A percentile compares a stretch with the other conserved stretches of the same genome.
Conservation (phyloP, 2,797 vertebrate species). For the Anolis apletophallus region DNA sequence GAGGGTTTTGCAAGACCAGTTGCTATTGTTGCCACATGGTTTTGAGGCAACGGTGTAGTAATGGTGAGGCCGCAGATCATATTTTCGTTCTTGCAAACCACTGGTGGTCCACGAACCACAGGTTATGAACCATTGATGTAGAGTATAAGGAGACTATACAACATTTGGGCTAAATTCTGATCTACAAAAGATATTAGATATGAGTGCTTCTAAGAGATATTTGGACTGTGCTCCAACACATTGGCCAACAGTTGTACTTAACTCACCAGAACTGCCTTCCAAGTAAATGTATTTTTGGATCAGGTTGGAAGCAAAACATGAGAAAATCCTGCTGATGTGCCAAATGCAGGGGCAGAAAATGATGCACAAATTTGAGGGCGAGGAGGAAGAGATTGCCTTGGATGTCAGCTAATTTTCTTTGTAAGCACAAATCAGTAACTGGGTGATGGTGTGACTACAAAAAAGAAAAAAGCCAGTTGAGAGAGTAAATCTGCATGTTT, state of each 20-base stretch:
- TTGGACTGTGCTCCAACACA: not conserved
- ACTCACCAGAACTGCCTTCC: not conserved
- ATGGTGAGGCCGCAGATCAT: too few relatives aligned
- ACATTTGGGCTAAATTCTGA: not conserved
- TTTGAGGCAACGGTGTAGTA: too few relatives aligned
- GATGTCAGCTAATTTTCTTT: conserved; percentile 6
- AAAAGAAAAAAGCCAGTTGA: not conserved
- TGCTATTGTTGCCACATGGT: too few relatives aligned
- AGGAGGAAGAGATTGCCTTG: not conserved
- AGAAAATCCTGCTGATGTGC: not conserved
- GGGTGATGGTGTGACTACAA: conserved; percentile 18
- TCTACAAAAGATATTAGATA: conserved; percentile 5
- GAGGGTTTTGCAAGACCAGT: too few relatives aligned
- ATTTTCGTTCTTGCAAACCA: too few relatives aligned
- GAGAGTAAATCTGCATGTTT: conserved; percentile 11
- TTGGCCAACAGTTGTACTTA: not conserved
- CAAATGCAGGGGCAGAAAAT: not conserved
- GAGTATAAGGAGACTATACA: not conserved
- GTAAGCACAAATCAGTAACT: conserved; percentile 16
- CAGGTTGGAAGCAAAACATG: not conserved
- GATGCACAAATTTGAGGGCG: not conserved
- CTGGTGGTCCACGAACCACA: too few relatives aligned
- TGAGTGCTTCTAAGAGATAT: not conserved
- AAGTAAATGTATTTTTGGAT: not conserved
- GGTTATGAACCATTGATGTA: not conserved